Evolutionary conservation across 2,888 invertebrate genomes (phyloP), one percentile per base, ranked within the genome.

Genomic region (Andrena minutula): DNA sequence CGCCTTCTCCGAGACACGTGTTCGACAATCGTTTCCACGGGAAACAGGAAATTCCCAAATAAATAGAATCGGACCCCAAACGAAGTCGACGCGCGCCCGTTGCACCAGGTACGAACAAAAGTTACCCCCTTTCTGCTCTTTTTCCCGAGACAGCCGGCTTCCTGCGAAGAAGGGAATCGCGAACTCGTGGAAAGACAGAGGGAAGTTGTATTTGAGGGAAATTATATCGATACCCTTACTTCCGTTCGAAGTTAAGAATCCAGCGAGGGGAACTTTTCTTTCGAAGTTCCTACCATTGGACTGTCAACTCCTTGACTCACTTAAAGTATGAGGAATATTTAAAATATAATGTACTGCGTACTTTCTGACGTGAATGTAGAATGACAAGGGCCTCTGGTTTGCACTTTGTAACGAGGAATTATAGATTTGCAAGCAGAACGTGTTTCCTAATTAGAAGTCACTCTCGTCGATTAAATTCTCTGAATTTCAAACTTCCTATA

Each of bases 171-270:
- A 56, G 56, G 56, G 56, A 8, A 26, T 56, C 56, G 12, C 23
- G 23, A 56, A 56, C 56, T 56, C 3, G 56, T 23, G 56, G 26
- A 56, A 56, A 23, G 23, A 20, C 56, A 26, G 56, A 56, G 23
- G 56, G 23, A 20, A 10, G 56, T 56, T 26, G 56, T 56, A 56
- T 56, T 26, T 26, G 4, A 56, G 56, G 56, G 56, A 56, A 23
- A 56, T 56, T 56, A 56, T 56, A 56, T 56, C 56, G 23, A 60
- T 60, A 60, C 28, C 60, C 16, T 53, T 56, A 26, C 10, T 56
- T 56, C 56, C 56, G 20, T 26, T 56, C 2, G 26, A 26, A 20
- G 56, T 56, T 56, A 56, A 56, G 56, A 56, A 56, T 56, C 23
- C 23, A 56, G 20, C 8, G 8, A 10, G 2, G 4, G 23, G 8